Evolutionary conservation across 2,888 invertebrate species (phyloP).

Genomic region (Ceriagrion tenellum): DNA sequence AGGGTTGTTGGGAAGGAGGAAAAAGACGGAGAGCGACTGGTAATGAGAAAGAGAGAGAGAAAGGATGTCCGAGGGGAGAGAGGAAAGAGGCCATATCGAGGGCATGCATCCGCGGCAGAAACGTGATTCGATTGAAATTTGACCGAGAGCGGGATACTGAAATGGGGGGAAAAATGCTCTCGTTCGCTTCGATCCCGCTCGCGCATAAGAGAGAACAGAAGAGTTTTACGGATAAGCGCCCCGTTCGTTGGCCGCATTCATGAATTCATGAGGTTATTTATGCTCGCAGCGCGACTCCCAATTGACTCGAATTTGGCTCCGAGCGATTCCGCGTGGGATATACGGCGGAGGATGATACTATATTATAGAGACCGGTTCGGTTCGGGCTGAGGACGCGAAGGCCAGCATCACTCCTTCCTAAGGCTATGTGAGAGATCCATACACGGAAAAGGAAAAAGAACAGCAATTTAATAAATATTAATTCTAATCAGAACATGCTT

Average conservation of each 20-base stretch:
- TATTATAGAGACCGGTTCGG: conserved; percentile 1
- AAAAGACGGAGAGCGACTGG: background rate
- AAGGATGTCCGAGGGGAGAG: background rate
- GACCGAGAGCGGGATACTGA: conserved; percentile 29
- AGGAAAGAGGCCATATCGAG: background rate
- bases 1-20: background rate
- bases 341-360: background rate
- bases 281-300: background rate
- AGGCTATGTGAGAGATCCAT: background rate
- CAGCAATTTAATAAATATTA: too few relatives aligned
- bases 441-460: too few relatives aligned
- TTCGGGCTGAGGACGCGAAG: background rate
- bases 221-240: background rate
- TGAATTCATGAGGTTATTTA: conserved; percentile 45
- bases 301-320: conserved; percentile 54
- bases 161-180: conserved; percentile 35
- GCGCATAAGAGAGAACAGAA: background rate
- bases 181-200: background rate
- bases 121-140: conserved; percentile 64
- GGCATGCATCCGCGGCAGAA: background rate
- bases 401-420: background rate
- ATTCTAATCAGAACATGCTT: too few relatives aligned
- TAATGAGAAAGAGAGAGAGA: background rate
- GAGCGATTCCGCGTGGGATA: background rate
- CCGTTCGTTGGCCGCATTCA: conserved; percentile 26